phyloP scores from a whole-genome alignment of 2,888 invertebrate genomes.

The Cataglyphis albicans region DNA sequence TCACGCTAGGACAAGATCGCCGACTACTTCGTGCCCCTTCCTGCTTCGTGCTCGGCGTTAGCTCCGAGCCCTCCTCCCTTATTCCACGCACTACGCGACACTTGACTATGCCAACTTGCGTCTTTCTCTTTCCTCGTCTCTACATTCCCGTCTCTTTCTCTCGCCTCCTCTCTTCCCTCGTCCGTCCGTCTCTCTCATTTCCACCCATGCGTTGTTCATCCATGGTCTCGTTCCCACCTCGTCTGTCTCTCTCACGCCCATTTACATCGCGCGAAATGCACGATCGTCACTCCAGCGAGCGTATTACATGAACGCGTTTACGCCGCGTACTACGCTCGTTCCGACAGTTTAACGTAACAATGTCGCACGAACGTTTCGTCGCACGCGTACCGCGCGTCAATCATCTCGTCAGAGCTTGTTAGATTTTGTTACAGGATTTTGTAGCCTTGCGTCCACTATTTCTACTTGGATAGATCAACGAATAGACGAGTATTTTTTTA shows the following conservation, averaged over 20 bases:
- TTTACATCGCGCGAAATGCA: constrained; percentile 59
- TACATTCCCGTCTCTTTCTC: constrained; percentile 49
- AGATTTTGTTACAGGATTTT: constrained; percentile 9
- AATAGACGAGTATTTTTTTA: background rate
- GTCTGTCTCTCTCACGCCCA: constrained; percentile 59
- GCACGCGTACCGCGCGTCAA: constrained; percentile 35
- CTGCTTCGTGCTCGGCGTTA: constrained; percentile 80
- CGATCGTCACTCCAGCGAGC: constrained; percentile 64
- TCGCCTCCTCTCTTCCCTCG: constrained; percentile 37
- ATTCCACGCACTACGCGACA: constrained; percentile 77
- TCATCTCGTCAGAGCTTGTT: constrained; percentile 28
- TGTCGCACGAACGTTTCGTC: constrained; percentile 58
- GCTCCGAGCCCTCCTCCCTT: constrained; percentile 83
- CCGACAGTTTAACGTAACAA: constrained; percentile 60
- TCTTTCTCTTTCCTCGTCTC: constrained; percentile 47
- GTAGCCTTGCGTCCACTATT: background rate
- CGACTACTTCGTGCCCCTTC: constrained; percentile 83
- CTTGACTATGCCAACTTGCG: constrained; percentile 75
- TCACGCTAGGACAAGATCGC: constrained; percentile 64
- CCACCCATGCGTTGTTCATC: background rate
- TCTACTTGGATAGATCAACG: background rate
- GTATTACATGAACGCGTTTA: constrained; percentile 71
- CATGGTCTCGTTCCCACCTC: constrained; percentile 22
- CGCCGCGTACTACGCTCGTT: constrained; percentile 64
- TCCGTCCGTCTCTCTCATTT: constrained; percentile 10